Conservation (phyloP, 2,113 vertebrate genomes). For the Scophthalmus maximus region DNA sequence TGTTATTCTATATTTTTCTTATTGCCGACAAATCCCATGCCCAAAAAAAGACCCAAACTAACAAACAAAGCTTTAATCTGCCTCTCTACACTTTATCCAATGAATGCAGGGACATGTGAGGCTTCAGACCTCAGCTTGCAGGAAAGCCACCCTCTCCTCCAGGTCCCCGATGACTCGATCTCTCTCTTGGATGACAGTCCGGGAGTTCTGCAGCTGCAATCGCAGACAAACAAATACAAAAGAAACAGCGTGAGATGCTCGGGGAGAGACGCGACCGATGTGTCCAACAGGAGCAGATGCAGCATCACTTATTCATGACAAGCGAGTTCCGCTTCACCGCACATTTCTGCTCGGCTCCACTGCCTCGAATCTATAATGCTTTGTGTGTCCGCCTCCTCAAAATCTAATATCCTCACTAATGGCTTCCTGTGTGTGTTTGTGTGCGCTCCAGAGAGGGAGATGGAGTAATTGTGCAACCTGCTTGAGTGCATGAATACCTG, state of each 20-base stretch:
- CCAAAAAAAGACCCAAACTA: background rate
- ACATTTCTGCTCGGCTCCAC: conserved; percentile 35
- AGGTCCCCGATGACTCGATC: conserved; percentile 88
- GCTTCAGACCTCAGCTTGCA: conserved; percentile 90
- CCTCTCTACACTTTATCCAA: background rate
- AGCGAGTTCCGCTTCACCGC: conserved; percentile 33
- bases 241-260: background rate
- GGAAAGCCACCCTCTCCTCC: conserved; percentile 88
- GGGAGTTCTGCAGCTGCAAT: conserved; percentile 91
- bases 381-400: conserved; percentile 31
- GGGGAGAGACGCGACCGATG: conserved; percentile 10
- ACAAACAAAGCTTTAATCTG: background rate
- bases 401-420: conserved; percentile 42
- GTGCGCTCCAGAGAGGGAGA: background rate
- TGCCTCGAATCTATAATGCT: conserved; percentile 40
- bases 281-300: conserved; percentile 10
- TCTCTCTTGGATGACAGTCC: conserved; percentile 86
- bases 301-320: conserved; percentile 61
- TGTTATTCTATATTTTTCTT: background rate
- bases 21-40: background rate
- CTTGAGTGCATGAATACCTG: conserved; percentile 82
- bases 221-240: conserved; percentile 5
- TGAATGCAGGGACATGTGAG: background rate
- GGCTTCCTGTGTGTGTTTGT: conserved; percentile 32
- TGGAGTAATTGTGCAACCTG: conserved; percentile 1